Percentiles rank a stretch among this genome's conserved stretches.
phyloP scores from a whole-genome alignment of 2,797 vertebrate species.

The Helostoma temminkii region DNA sequence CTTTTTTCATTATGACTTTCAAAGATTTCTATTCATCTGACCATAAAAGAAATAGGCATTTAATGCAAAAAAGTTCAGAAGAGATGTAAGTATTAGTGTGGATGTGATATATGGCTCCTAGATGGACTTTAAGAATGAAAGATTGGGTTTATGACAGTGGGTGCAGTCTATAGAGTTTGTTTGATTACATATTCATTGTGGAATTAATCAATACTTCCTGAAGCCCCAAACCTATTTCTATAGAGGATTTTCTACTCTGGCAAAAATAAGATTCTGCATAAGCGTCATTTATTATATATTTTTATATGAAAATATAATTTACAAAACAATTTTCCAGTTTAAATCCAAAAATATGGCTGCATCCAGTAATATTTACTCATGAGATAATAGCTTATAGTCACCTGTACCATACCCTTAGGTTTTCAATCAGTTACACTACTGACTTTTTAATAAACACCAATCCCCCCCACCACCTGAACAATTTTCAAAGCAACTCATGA shows the following conservation, averaged over 20 bases:
- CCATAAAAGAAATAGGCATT: slow-evolving; percentile 39
- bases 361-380: neutral
- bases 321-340: neutral
- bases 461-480: slow-evolving; percentile 16
- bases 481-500: slow-evolving; percentile 16
- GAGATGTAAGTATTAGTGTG: slow-evolving; percentile 14
- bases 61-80: slow-evolving; percentile 34
- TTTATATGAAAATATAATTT: neutral
- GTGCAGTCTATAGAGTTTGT: slow-evolving; percentile 4
- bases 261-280: neutral
- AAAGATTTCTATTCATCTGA: slow-evolving; percentile 56
- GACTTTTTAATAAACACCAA: slow-evolving; percentile 29
- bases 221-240: neutral
- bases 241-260: neutral
- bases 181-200: slow-evolving; percentile 25
- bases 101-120: slow-evolving; percentile 19
- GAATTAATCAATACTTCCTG: slow-evolving; percentile 37
- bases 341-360: neutral
- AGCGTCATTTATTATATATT: neutral
- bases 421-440: slow-evolving; percentile 8
- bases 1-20: slow-evolving; percentile 56
- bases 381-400: slow-evolving; percentile 17
- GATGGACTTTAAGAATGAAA: slow-evolving; percentile 22
- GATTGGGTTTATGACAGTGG: slow-evolving; percentile 20
- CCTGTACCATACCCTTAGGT: neutral